Conservation (phyloP, 2,797 vertebrate species). For the Phrynocephalus vlangalii region DNA sequence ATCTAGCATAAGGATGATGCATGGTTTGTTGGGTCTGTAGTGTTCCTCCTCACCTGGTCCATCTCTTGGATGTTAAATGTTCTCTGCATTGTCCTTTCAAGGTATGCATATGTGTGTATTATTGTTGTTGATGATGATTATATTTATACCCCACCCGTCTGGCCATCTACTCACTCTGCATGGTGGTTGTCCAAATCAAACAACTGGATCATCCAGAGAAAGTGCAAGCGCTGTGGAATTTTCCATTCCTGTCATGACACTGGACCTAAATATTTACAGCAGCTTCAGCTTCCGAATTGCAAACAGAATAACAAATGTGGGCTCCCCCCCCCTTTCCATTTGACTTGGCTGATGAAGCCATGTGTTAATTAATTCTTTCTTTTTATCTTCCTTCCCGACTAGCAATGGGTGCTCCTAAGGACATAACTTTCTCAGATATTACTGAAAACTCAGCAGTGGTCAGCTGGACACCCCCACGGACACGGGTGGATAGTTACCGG, state of each 20-base stretch:
- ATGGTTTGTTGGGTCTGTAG: not conserved
- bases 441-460: constrained; percentile 89
- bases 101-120: too few relatives aligned
- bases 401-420: constrained; percentile 91
- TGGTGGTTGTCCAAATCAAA: constrained; percentile 21
- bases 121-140: too few relatives aligned
- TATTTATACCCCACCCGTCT: too few relatives aligned
- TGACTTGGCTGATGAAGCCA: not conserved
- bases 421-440: constrained; percentile 91
- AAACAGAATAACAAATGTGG: not conserved
- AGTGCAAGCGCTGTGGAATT: not conserved
- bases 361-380: constrained; percentile 2
- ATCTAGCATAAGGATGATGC: not conserved
- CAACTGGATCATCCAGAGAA: too few relatives aligned
- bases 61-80: not conserved
- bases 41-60: not conserved
- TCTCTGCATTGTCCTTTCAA: too few relatives aligned
- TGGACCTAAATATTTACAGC: not conserved
- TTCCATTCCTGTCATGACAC: not conserved
- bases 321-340: not conserved
- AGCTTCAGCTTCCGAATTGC: constrained; percentile 12
- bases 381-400: constrained; percentile 47
- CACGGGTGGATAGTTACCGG: constrained; percentile 86
- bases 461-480: constrained; percentile 86
- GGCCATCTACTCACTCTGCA: not conserved